Evolutionary conservation across 2,113 vertebrate genomes (phyloP).

Genomic region (Psittacula cyanocephala): DNA sequence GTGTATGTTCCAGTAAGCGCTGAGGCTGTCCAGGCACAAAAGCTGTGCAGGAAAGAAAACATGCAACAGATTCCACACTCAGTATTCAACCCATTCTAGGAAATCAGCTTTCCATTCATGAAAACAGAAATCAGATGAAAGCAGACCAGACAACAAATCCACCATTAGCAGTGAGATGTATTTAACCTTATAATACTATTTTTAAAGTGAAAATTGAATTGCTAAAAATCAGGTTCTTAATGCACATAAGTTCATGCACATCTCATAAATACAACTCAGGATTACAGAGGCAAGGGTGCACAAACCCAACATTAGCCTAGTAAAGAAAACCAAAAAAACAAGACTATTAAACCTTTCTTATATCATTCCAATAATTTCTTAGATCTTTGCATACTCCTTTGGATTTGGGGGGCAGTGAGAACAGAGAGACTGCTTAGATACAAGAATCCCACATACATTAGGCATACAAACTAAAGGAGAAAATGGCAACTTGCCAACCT

Average conservation of each 20-base stretch:
- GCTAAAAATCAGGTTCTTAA: background rate
- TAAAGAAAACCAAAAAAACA: background rate
- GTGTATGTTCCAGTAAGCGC: conserved; percentile 91
- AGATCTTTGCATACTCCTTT: background rate
- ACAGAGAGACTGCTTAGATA: background rate
- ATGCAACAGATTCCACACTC: background rate
- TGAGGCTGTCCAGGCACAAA: conserved; percentile 88
- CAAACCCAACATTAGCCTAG: background rate
- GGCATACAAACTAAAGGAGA: background rate
- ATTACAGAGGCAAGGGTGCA: background rate
- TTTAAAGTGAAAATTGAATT: background rate
- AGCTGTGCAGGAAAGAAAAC: conserved; percentile 75
- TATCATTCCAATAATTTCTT: background rate
- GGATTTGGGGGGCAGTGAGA: background rate
- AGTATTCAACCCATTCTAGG: background rate
- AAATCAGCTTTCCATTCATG: background rate
- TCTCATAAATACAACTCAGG: background rate
- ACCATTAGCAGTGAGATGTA: background rate
- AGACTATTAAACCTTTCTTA: background rate
- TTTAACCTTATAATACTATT: background rate
- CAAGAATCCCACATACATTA: background rate
- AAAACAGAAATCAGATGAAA: background rate
- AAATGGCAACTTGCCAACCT: background rate
- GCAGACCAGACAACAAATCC: background rate
- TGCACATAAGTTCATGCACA: background rate